Percentiles rank a stretch among this genome's conserved stretches.
Conservation (phyloP, 2,888 invertebrate genomes). For the Nemoura dubitans region DNA sequence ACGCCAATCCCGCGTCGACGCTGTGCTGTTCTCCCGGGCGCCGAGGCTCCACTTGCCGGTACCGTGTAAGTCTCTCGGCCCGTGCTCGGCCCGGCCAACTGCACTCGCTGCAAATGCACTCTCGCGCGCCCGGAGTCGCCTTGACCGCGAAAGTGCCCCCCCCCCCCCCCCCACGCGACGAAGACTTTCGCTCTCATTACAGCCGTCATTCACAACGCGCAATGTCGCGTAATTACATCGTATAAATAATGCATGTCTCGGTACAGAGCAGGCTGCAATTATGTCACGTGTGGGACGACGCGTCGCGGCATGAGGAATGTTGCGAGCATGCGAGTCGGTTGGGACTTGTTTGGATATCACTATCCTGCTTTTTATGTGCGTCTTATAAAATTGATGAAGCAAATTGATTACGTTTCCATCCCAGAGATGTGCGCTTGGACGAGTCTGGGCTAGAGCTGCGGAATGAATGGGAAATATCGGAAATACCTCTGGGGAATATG, state of each 20-base stretch:
- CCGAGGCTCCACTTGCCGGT: background rate
- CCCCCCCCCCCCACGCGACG: no score
- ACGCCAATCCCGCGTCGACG: no score
- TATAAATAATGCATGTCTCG: conserved; percentile 25
- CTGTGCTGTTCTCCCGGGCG: background rate
- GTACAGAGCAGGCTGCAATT: background rate
- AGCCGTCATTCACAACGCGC: background rate
- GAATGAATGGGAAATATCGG: background rate
- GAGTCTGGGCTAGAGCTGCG: background rate
- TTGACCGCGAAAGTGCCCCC: background rate
- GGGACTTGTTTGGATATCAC: no score
- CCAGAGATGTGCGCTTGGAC: background rate
- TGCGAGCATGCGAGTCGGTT: background rate
- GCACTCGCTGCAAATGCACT: background rate
- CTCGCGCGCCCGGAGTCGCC: background rate
- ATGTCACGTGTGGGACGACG: background rate
- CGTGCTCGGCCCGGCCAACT: background rate
- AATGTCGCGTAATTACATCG: conserved; percentile 27
- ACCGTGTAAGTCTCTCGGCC: background rate
- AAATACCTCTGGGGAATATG: background rate
- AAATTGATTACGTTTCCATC: background rate
- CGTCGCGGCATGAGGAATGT: background rate
- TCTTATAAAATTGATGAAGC: background rate
- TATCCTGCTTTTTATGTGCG: no score
- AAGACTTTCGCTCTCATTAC: background rate